Evolutionary conservation across 2,113 vertebrate species (phyloP).

Genomic region (Elephantulus edwardii): DNA sequence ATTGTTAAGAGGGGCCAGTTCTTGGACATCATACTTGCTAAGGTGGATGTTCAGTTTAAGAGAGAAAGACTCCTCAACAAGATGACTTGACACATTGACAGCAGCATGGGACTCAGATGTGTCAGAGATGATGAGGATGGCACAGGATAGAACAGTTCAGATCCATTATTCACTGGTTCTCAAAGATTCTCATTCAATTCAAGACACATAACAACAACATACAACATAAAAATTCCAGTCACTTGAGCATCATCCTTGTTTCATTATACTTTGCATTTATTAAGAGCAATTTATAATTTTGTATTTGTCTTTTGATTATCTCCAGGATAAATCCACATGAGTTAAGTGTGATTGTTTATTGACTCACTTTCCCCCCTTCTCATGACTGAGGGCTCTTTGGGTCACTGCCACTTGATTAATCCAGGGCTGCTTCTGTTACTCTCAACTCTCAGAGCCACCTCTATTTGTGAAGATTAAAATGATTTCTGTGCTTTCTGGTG

Average conservation of each 20-base stretch:
- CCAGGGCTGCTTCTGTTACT: background rate
- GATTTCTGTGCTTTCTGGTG: slow-evolving; percentile 27
- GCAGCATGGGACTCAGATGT: too few relatives aligned
- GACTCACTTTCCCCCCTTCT: background rate
- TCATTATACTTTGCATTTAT: slow-evolving; percentile 32
- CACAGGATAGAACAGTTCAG: too few relatives aligned
- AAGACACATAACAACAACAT: too few relatives aligned
- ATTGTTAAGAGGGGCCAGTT: too few relatives aligned
- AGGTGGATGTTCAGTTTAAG: too few relatives aligned
- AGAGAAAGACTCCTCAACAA: too few relatives aligned
- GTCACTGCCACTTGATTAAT: background rate
- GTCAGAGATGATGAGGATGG: too few relatives aligned
- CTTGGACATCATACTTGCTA: too few relatives aligned
- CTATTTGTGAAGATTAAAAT: background rate
- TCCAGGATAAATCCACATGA: slow-evolving; percentile 10
- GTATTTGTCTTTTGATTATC: slow-evolving; percentile 23
- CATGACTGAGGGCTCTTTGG: background rate
- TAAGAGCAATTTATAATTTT: slow-evolving; percentile 24
- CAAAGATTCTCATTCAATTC: too few relatives aligned
- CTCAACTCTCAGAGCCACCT: background rate
- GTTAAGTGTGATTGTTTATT: slow-evolving; percentile 51
- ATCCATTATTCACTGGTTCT: too few relatives aligned
- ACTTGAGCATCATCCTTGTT: slow-evolving; percentile 17
- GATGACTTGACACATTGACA: too few relatives aligned
- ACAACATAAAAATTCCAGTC: slow-evolving; percentile 45